A percentile compares a stretch with the other conserved stretches of the same genome.
Conservation (phyloP, 2,888 invertebrate species). For the Aelia acuminata region DNA sequence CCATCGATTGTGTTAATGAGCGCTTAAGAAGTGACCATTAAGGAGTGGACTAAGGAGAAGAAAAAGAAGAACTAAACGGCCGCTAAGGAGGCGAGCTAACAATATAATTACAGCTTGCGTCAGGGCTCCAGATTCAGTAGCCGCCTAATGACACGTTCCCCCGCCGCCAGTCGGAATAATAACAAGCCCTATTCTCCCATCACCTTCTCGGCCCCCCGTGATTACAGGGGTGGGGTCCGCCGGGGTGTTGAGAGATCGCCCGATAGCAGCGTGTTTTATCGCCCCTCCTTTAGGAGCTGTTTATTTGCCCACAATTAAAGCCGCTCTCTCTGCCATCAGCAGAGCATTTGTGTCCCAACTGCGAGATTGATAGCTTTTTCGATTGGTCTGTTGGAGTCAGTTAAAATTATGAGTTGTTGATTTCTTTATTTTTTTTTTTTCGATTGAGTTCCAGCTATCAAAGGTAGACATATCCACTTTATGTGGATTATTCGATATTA, state of each 20-base stretch:
- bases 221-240: background rate
- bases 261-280: slow-evolving; percentile 14
- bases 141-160: slow-evolving; percentile 23
- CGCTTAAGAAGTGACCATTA: slow-evolving; percentile 21
- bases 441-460: too few relatives aligned
- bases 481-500: too few relatives aligned
- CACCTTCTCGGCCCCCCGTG: background rate
- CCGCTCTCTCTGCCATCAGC: background rate
- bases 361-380: background rate
- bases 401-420: background rate
- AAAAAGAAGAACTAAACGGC: slow-evolving; percentile 46
- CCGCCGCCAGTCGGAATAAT: slow-evolving; percentile 10
- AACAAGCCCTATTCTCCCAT: slow-evolving; percentile 12
- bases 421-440: too few relatives aligned
- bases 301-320: slow-evolving; percentile 24
- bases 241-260: slow-evolving; percentile 16
- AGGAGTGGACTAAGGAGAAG: background rate
- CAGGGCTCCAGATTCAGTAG: background rate
- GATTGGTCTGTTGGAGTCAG: background rate
- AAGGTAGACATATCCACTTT: too few relatives aligned
- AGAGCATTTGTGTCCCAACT: background rate
- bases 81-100: background rate
- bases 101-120: slow-evolving; percentile 14
- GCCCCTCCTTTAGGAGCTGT: background rate
- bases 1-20: slow-evolving; percentile 39